Evolutionary conservation across 1,140 invertebrate genomes (phyloP), one percentile per base, ranked within the genome.

Genomic region (Hyphantria cunea): DNA sequence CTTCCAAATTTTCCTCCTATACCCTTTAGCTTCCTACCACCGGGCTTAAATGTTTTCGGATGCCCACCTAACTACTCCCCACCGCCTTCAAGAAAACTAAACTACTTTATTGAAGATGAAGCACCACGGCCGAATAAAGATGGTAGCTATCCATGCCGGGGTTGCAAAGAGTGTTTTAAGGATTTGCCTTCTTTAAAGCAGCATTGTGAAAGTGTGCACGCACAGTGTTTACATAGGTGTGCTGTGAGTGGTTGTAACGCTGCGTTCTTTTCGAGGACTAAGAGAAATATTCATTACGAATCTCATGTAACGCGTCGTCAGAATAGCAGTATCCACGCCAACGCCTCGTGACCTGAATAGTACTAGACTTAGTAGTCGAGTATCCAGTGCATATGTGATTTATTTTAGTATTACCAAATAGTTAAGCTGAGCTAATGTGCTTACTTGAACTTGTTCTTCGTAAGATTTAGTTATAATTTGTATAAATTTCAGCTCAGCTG

Each of bases 191-290:
- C 92, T 12, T 85, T 95, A 50, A 94, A 94, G 75, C 92, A 94
- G 66, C 95, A 96, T 72, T 90, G 88, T 78, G 88, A 90, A 72
- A 91, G 93, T 92, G 84, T 92, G 37, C 95, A 96, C 77, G 76
- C 91, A 37, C 84, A 92, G 13, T 92, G 94, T 56, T 90, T 95
- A 86, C 94, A 93, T 73, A 88, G 92, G 54, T 95, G 95, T 85
- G 93, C 93, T 31, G 89, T 95, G 6, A 91, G 90, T 51, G 94
- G 94, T 10, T 96, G 95, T 83, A 92, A 92, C 15, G 93, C 94
- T 76, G 93, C 94, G n/a, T 96, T 96, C 86, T 93, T 94, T 49
- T 95, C 94, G 8, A 86, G 93, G 67, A 94, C 94, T 70, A 94
- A 93, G 73, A 92, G 95, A 55, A 95, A 95, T 74, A 80, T 92